Evolutionary conservation across 2,797 vertebrate species (phyloP), one percentile per base, ranked within the genome.

Genomic region (Megalops cyprinoides): DNA sequence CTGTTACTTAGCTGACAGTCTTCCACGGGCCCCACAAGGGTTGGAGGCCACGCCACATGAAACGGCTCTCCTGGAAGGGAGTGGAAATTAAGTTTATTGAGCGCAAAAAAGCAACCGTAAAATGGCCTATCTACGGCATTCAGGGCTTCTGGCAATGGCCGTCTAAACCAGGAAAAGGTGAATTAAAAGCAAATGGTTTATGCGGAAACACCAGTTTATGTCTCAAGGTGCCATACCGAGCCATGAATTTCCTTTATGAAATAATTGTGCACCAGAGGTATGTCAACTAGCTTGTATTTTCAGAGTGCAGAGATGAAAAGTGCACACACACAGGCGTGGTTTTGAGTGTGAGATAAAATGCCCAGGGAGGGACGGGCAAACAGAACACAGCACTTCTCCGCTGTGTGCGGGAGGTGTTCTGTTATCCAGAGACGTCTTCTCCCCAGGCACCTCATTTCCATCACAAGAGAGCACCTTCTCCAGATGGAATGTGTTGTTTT

Each of bases 71-170:
- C 76, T 53, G n/a, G 56, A 74, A 71, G 67, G n/a, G 31, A 42
- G 62, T 78, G 84, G 84, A 91, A 88, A 89, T 87, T 18, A 84
- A 67, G 49, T 88, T 89, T 78, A 87, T 82, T 75, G 82, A 75
- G 81, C 86, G 84, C 31, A 73, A 88, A 76, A 44, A 75, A 55
- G 20, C 28, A 74, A 81, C 88, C 56, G 46, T 91, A 87, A 90
- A 90, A 88, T 58, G 84, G 8, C 73, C 49, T 1, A 28, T 85
- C 77, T 80, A 18, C 25, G 15, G 42, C 55, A 62, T 15, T 44
- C 58, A 48, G 60, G 20, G 28, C 60, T 34, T 20, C n/a, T 46
- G 14, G 39, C 73, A 18, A 25, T 76, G 37, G 14, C 6, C 80
- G 51, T 55, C 82, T n/a, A 81, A 67, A 1, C 77, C 71, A 82